A percentile compares a stretch with the other conserved stretches of the same genome.
Conservation (phyloP, 2,888 invertebrate genomes). For the Copidosoma aretas region DNA sequence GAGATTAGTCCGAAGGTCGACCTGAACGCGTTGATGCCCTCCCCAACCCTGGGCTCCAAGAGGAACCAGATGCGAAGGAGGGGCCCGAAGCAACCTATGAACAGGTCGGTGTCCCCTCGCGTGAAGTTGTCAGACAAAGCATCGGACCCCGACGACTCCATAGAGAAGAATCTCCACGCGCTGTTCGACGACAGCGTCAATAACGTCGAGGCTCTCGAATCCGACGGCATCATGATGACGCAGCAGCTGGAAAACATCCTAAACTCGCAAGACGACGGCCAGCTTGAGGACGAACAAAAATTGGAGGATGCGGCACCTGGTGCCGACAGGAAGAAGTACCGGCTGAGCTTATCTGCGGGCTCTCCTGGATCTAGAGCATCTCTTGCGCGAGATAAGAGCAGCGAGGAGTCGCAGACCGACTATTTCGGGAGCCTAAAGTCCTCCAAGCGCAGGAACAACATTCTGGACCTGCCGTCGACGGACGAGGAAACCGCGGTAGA, state of each 20-base stretch:
- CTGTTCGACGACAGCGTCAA: constrained; percentile 26
- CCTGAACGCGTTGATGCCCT: constrained; percentile 5
- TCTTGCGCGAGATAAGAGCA: constrained; percentile 5
- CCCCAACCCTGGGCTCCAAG: constrained; percentile 28
- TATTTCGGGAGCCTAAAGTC: constrained; percentile 40
- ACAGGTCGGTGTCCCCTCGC: no score
- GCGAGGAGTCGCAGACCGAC: constrained; percentile 37
- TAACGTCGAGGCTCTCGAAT: neutral
- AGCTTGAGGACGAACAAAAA: neutral
- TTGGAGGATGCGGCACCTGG: neutral
- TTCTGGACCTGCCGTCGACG: constrained; percentile 27
- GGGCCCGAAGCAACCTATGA: no score
- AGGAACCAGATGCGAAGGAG: constrained; percentile 12
- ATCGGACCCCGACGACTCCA: constrained; percentile 31
- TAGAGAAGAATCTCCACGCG: constrained; percentile 31
- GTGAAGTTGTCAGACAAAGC: neutral
- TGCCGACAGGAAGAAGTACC: neutral
- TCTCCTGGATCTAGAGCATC: neutral
- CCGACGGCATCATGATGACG: constrained; percentile 47
- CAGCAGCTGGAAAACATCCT: constrained; percentile 51
- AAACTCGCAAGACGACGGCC: constrained; percentile 36
- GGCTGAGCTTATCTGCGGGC: neutral
- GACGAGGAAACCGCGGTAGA: neutral
- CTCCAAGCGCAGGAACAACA: constrained; percentile 32
- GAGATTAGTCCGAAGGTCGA: neutral